Evolutionary conservation across 2,888 invertebrate species (phyloP).

Genomic region (Polietes domitor): DNA sequence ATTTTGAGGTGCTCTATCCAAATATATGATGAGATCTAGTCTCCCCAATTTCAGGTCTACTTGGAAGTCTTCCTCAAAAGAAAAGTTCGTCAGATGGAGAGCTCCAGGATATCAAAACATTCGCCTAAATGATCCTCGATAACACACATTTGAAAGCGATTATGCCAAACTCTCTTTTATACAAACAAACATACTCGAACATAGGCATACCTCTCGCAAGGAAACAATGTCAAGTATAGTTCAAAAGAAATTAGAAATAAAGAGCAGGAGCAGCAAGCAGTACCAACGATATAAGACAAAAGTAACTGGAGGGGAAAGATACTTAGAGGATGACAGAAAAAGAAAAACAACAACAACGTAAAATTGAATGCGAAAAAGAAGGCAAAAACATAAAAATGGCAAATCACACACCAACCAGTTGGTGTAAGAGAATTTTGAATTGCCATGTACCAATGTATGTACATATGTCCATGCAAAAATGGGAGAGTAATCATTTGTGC

Average conservation of each 20-base stretch:
- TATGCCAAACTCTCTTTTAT: neutral
- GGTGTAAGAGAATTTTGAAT: too few species aligned
- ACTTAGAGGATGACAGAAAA: neutral
- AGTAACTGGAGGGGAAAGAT: neutral
- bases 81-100: too few species aligned
- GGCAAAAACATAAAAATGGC: neutral
- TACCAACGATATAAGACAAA: neutral
- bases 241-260: slow-evolving; percentile 1
- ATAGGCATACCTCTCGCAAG: neutral
- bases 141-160: neutral
- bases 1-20: too few species aligned
- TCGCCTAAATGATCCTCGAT: neutral
- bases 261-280: neutral
- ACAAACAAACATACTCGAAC: neutral
- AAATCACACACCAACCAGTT: neutral
- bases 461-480: too few species aligned
- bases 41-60: too few species aligned
- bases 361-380: neutral
- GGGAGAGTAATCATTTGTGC: too few species aligned
- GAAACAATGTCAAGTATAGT: neutral
- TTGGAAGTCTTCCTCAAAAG: too few species aligned
- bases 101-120: too few species aligned
- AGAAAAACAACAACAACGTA: too few species aligned
- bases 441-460: too few species aligned
- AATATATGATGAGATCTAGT: too few species aligned